Percentiles rank a stretch among this genome's conserved stretches.
These are phyloP conservation scores for Elephas maximus DNA, from an alignment of 2,113 vertebrate species.

Conservation along the genomic window DNA sequence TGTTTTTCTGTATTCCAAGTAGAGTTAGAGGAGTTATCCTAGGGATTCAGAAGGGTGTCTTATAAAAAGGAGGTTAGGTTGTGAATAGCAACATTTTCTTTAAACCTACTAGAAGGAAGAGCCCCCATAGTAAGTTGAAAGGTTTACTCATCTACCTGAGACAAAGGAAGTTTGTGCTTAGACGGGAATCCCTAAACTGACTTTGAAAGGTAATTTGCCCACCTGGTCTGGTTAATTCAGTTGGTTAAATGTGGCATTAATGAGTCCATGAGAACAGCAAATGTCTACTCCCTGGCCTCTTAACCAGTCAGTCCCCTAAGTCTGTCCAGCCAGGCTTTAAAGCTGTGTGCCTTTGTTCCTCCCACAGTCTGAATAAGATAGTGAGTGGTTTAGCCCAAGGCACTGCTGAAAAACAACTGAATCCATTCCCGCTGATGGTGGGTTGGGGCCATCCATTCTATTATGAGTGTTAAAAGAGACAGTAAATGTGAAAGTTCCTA, in stretches of 20 bases:
- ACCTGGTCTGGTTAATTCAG: not conserved
- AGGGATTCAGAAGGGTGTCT: not conserved
- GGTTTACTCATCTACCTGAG: not conserved
- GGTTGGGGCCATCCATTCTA: not conserved
- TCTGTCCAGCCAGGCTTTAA: not conserved
- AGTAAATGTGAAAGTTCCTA: not conserved
- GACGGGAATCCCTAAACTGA: not conserved
- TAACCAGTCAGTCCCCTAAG: not conserved
- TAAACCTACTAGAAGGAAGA: constrained; percentile 18
- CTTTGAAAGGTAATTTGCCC: not conserved
- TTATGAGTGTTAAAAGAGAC: not conserved
- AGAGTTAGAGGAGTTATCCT: not conserved
- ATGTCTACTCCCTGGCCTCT: constrained; percentile 40
- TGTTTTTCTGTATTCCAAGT: not conserved
- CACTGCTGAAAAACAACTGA: not conserved
- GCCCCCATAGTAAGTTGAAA: not conserved
- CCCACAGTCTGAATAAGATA: not conserved
- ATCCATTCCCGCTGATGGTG: not conserved
- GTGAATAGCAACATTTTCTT: not conserved
- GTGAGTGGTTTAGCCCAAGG: not conserved
- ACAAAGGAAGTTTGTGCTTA: not conserved
- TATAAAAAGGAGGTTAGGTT: not conserved
- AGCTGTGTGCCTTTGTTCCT: not conserved
- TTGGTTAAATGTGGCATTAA: not conserved
- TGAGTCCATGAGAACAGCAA: not conserved